Evolutionary conservation across 2,113 vertebrate species (phyloP).

Genomic region (Nothocercus nigrocapillus): DNA sequence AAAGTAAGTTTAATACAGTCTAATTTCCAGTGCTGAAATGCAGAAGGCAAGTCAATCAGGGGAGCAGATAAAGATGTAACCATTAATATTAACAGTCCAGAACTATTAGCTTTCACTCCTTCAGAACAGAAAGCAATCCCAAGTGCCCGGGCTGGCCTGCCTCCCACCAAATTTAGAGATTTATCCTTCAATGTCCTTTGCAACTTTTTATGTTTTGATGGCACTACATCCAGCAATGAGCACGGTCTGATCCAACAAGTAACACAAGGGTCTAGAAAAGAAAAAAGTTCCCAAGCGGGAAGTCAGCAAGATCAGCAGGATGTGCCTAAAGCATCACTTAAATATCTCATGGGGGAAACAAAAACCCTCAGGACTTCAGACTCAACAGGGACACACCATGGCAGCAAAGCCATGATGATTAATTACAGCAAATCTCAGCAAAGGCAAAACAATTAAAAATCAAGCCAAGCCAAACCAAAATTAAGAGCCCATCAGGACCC

Average conservation of each 20-base stretch:
- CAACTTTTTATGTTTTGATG: background rate
- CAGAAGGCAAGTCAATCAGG: background rate
- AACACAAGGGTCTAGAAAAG: background rate
- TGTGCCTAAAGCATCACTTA: rapidly evolving
- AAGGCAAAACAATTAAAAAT: background rate
- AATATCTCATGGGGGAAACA: background rate
- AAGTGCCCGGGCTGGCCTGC: background rate
- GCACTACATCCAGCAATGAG: background rate
- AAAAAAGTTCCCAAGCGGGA: background rate
- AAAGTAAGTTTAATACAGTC: background rate
- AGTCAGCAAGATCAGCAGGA: too few relatives aligned
- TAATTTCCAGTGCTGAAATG: background rate
- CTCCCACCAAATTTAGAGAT: background rate
- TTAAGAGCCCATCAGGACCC: background rate
- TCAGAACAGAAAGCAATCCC: background rate
- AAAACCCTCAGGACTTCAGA: background rate
- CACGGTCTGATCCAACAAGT: background rate
- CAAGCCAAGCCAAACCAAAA: background rate
- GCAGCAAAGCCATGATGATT: background rate
- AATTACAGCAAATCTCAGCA: background rate
- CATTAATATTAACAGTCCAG: constrained; percentile 16
- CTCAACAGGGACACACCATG: background rate
- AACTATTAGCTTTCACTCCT: background rate
- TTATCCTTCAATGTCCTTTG: background rate
- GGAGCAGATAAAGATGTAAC: constrained; percentile 5